phyloP scores from a whole-genome alignment of 2,113 vertebrate genomes.

The Poeciliopsis retropinna region DNA sequence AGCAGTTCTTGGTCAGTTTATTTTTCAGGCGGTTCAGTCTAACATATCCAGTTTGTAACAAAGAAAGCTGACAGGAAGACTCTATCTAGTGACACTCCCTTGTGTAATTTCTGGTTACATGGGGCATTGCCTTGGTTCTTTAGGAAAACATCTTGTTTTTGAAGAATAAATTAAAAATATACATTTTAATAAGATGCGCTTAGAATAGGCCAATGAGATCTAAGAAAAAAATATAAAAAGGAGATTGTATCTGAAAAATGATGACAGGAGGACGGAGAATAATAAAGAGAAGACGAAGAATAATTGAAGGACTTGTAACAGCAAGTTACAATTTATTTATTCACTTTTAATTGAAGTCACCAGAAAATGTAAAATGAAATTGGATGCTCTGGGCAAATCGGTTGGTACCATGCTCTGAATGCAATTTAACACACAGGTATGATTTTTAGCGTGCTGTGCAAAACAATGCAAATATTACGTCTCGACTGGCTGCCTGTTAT shows the following conservation, averaged over 20 bases:
- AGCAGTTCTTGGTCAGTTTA: not conserved
- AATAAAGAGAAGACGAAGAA: slow-evolving; percentile 42
- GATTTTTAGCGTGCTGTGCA: slow-evolving; percentile 59
- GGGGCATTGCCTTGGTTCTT: slow-evolving; percentile 42
- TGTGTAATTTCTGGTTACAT: slow-evolving; percentile 72
- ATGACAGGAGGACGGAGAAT: slow-evolving; percentile 32
- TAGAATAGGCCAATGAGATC: slow-evolving; percentile 55
- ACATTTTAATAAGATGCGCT: slow-evolving; percentile 74
- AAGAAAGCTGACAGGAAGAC: slow-evolving; percentile 25
- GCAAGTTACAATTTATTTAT: slow-evolving; percentile 49
- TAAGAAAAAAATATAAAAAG: slow-evolving; percentile 63
- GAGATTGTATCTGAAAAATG: slow-evolving; percentile 71
- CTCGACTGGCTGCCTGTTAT: slow-evolving; percentile 32
- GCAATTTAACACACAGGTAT: slow-evolving; percentile 45
- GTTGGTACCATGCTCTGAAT: slow-evolving; percentile 60
- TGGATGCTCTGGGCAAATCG: slow-evolving; percentile 63
- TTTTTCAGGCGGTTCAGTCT: slow-evolving; percentile 21
- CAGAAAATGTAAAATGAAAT: slow-evolving; percentile 62
- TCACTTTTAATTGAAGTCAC: slow-evolving; percentile 70
- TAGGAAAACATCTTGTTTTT: slow-evolving; percentile 61
- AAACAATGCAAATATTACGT: slow-evolving; percentile 62
- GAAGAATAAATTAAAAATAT: slow-evolving; percentile 71
- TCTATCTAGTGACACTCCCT: slow-evolving; percentile 43
- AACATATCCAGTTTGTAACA: not conserved
- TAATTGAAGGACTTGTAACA: slow-evolving; percentile 50